Conservation (phyloP, 1,140 invertebrate genomes). For the Cotesia typhae region DNA sequence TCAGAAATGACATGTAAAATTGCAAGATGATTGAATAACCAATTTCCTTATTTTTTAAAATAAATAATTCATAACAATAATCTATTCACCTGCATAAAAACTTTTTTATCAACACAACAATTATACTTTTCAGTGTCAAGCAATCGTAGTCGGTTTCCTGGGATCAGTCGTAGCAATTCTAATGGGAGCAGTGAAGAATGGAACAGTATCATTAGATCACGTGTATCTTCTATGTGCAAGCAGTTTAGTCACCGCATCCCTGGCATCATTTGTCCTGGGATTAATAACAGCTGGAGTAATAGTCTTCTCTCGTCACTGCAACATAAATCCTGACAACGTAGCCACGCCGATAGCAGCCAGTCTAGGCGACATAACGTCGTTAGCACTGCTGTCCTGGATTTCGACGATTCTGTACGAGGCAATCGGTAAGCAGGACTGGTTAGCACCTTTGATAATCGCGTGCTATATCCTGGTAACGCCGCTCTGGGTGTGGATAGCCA, state of each 20-base stretch:
- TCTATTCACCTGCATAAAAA: neutral
- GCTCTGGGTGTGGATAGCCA: constrained; percentile 76
- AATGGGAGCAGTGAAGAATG: constrained; percentile 80
- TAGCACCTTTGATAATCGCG: constrained; percentile 73
- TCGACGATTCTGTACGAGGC: constrained; percentile 70
- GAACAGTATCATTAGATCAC: constrained; percentile 77
- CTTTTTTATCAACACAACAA: neutral
- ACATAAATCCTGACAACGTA: constrained; percentile 90
- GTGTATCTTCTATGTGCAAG: constrained; percentile 81
- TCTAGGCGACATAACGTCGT: constrained; percentile 83
- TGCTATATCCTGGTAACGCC: constrained; percentile 73
- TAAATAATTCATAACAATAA: too few relatives aligned
- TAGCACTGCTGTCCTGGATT: constrained; percentile 77
- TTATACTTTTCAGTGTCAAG: constrained; percentile 75
- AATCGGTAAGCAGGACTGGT: constrained; percentile 72
- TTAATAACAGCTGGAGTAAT: constrained; percentile 79
- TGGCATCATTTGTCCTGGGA: constrained; percentile 75
- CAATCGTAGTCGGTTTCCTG: constrained; percentile 86
- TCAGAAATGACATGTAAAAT: too few relatives aligned
- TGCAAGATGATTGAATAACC: too few relatives aligned
- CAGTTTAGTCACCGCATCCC: constrained; percentile 82
- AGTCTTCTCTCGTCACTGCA: constrained; percentile 72
- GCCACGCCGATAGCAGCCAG: constrained; percentile 91
- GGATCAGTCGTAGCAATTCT: constrained; percentile 82
- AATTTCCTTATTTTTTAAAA: too few relatives aligned